Evolutionary conservation across 2,888 invertebrate genomes (phyloP), one percentile per base, ranked within the genome.

Genomic region (Cephus sareptanus): DNA sequence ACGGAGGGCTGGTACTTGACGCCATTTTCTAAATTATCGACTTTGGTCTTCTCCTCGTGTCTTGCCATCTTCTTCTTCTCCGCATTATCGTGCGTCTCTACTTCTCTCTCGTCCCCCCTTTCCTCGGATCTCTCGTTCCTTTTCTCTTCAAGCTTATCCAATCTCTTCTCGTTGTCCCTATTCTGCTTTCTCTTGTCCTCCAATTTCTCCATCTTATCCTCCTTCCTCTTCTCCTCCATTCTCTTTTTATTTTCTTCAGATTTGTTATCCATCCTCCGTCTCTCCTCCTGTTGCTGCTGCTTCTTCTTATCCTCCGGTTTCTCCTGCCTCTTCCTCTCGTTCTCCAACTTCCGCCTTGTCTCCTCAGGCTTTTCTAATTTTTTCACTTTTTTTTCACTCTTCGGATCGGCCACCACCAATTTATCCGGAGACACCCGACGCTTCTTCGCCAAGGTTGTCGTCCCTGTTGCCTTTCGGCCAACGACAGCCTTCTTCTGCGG

Each of bases 401-500:
- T 83, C 69, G 74, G 74, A 70, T 87, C 84, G n/a, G 71, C 86
- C 88, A 88, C 86, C 88, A 89, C 77, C 35, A 76, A 75, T 81
- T 85, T 90, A 75, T 91, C 90, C 71, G 88, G 83, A 68, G 88
- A 85, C 74, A 85, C 81, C 73, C 90, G 88, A 87, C 90, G 90
- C 84, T 91, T 91, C 81, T 90, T 91, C 83, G 88, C 89, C 83
- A 89, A 85, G 80, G 86, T 83, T 80, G 90, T 85, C 87, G 89
- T 87, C 87, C 89, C 91, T 85, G 90, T 87, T 86, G 90, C 91
- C 90, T 91, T 91, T 80, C 87, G 87, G 89, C 87, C 89, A 87
- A 88, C 88, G 78, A 86, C 85, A 82, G 89, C 90, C 91, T 91
- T 91, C 86, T 91, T 91, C 87, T 91, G 91, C 86, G 91, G 90